These are phyloP conservation scores for Dicycla oo DNA, from an alignment of 2,888 invertebrate species.

Conservation along the genomic window DNA sequence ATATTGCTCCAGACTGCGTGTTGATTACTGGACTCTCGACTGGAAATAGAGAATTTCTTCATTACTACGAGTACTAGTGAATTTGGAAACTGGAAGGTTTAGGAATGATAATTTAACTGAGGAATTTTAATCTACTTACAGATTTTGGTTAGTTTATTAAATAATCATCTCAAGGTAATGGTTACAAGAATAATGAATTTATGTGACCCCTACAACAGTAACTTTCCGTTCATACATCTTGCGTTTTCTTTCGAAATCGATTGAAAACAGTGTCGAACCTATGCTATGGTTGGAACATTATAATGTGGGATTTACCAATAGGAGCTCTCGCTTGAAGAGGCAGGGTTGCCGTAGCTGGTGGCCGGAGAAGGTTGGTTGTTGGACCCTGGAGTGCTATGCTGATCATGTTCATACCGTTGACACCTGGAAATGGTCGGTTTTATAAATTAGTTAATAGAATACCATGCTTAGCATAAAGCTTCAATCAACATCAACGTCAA, in stretches of 20 bases:
- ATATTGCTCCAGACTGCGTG: conserved; percentile 86
- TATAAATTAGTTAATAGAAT: background rate
- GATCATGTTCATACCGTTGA: conserved; percentile 94
- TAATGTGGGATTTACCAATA: conserved; percentile 81
- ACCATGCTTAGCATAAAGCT: background rate
- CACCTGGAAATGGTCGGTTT: conserved; percentile 87
- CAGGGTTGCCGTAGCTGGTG: conserved; percentile 76
- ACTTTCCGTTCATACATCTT: background rate
- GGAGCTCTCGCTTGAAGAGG: conserved; percentile 88
- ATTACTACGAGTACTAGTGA: conserved; percentile 61
- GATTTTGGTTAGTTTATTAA: background rate
- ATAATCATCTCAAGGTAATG: background rate
- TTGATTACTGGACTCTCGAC: conserved; percentile 90
- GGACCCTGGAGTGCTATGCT: conserved; percentile 87
- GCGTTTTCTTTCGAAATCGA: conserved; percentile 33
- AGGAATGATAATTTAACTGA: background rate
- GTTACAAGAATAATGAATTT: conserved; percentile 4
- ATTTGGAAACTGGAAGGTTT: conserved; percentile 22
- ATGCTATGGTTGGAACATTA: conserved; percentile 65
- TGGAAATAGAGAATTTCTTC: conserved; percentile 79
- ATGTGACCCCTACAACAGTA: background rate
- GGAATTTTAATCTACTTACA: conserved; percentile 14
- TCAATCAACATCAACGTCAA: background rate
- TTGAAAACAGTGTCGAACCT: conserved; percentile 11
- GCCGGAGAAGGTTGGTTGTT: conserved; percentile 83